Evolutionary conservation across 1,140 invertebrate species (phyloP), one percentile per base, ranked within the genome.

Genomic region (Choristoneura fumiferana): DNA sequence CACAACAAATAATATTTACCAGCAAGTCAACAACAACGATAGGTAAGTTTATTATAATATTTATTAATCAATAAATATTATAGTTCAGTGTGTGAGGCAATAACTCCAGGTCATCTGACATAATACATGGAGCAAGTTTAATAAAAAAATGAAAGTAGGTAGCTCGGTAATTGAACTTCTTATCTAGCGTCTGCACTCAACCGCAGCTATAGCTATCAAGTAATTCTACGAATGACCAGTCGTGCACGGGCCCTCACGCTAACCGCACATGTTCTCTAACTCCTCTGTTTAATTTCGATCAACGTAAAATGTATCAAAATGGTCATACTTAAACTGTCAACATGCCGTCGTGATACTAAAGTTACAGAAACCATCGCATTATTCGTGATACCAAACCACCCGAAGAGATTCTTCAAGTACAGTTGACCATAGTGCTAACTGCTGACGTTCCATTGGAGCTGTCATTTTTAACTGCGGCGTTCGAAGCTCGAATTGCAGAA

Each of bases 301-400:
- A 67, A 34, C 58, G 54, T 59, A 88, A 84, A 81, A 90, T 90
- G 88, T 71, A 88, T 85, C 76, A 90, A 82, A 78, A 90, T 90
- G 88, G 71, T 72, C 54, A 64, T 65, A 54, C 63, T 65, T 60
- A 78, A 73, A 59, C 68, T 78, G 10, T 62, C 66, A 58, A 73
- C 65, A 53, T 73, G 65, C 63, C 68, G 73, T 55, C 59, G 60
- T 33, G 67, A 71, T 57, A 69, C 72, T 57, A 79, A 84, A 73
- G 62, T 76, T 68, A 78, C 74, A 12, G 72, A 81, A 65, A 73
- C 72, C 37, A 70, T 71, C 61, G 76, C 73, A 49, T 67, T 85
- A 61, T 87, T 88, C 64, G 74, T 84, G 54, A 83, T 83, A 65
- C 70, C 81, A 14, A 85, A 81, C 70, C 84, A 90, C 58, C 81